phyloP scores from a whole-genome alignment of 2,888 invertebrate species.

The Aradus depressus region DNA sequence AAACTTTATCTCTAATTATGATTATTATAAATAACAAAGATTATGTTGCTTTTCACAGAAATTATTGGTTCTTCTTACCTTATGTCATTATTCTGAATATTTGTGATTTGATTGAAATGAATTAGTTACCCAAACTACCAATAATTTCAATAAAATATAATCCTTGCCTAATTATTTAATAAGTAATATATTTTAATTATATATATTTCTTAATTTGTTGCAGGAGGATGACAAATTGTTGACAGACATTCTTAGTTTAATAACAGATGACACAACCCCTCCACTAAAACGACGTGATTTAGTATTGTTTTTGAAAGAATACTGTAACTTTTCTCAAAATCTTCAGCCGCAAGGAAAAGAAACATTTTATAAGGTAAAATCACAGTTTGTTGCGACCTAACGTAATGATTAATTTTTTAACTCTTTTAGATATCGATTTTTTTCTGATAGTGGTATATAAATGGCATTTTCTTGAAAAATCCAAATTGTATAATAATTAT shows the following conservation, averaged over 20 bases:
- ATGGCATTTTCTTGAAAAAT: too few relatives aligned
- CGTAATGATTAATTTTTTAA: too few relatives aligned
- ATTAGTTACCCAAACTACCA: too few relatives aligned
- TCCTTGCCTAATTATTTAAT: too few relatives aligned
- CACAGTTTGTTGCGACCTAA: background rate
- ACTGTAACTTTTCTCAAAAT: slow-evolving; percentile 97
- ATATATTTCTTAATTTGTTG: too few relatives aligned
- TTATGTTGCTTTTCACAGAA: background rate
- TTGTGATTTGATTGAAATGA: background rate
- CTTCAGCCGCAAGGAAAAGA: slow-evolving; percentile 95
- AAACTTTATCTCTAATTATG: too few relatives aligned
- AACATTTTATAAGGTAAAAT: slow-evolving; percentile 74
- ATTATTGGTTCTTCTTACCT: background rate
- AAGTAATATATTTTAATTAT: too few relatives aligned
- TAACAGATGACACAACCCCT: slow-evolving; percentile 79
- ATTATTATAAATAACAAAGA: too few relatives aligned
- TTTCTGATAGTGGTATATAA: background rate
- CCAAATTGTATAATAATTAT: background rate
- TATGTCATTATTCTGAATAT: background rate
- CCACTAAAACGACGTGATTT: slow-evolving; percentile 81
- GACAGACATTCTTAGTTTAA: slow-evolving; percentile 82
- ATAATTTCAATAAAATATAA: too few relatives aligned
- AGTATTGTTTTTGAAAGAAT: slow-evolving; percentile 95
- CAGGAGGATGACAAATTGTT: slow-evolving; percentile 97
- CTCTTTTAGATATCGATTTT: background rate